A percentile compares a stretch with the other conserved stretches of the same genome.
These are phyloP conservation scores for Corydoras sp. DNA, from an alignment of 2,113 vertebrate genomes.

Conservation along the genomic window DNA sequence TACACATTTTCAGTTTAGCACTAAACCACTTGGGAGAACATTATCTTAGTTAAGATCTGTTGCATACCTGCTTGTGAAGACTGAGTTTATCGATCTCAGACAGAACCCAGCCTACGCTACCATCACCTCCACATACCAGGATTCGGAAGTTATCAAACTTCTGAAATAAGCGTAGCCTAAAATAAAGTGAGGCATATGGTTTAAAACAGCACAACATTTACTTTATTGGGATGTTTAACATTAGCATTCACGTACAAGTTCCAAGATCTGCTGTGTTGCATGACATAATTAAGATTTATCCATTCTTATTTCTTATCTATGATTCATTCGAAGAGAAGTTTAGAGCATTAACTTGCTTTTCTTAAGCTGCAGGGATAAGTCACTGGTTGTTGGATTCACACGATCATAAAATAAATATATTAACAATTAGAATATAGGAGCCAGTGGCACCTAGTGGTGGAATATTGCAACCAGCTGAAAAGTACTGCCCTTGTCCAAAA, in stretches of 20 bases:
- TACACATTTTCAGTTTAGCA: not conserved
- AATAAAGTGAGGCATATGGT: conserved; percentile 37
- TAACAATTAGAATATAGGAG: no score
- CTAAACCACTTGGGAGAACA: not conserved
- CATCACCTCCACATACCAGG: conserved; percentile 94
- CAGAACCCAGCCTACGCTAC: conserved; percentile 96
- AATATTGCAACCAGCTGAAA: no score
- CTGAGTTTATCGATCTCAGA: conserved; percentile 97
- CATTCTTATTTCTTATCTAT: no score
- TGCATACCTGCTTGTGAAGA: conserved; percentile 86
- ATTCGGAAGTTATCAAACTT: conserved; percentile 99
- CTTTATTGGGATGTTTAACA: not conserved
- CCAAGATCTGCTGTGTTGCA: no score
- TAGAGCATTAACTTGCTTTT: no score
- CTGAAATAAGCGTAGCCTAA: conserved; percentile 92
- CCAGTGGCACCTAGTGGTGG: no score
- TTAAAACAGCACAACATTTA: not conserved
- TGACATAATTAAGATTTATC: no score
- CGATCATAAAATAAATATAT: no score
- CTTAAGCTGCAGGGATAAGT: no score
- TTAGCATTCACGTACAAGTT: not conserved
- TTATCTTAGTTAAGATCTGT: not conserved
- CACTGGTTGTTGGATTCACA: no score
- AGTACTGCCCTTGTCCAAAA: no score
- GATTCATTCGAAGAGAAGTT: no score